These are phyloP conservation scores for Heterotis niloticus DNA, from an alignment of 2,113 vertebrate species.

Conservation along the genomic window DNA sequence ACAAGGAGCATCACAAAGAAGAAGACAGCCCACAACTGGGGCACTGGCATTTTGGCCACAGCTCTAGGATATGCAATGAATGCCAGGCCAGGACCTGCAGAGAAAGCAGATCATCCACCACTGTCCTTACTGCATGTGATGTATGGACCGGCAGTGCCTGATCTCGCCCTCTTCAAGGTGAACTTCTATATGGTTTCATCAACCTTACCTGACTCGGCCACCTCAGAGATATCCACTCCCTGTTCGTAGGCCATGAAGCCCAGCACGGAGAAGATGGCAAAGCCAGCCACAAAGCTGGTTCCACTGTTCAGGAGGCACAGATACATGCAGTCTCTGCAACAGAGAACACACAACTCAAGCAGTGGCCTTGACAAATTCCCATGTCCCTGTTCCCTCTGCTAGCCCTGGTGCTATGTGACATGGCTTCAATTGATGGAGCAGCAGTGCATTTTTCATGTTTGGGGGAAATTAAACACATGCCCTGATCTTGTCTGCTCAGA, in stretches of 20 bases:
- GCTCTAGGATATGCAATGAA: conserved; percentile 70
- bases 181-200: not conserved
- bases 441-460: no score
- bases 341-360: conserved; percentile 1
- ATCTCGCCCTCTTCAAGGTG: not conserved
- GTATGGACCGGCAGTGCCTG: no score
- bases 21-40: conserved; percentile 68
- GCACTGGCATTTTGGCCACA: conserved; percentile 66
- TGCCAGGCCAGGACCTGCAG: conserved; percentile 65
- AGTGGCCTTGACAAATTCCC: not conserved
- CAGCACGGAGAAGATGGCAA: conserved; percentile 87
- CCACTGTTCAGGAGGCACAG: conserved; percentile 86
- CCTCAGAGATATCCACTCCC: conserved; percentile 75
- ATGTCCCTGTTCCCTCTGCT: no score
- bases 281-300: conserved; percentile 86
- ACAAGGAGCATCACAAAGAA: conserved; percentile 73
- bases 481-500: no score
- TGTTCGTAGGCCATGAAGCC: conserved; percentile 85
- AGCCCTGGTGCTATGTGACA: no score
- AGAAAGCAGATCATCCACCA: not conserved
- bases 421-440: no score
- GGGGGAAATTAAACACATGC: no score
- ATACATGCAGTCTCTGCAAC: conserved; percentile 74
- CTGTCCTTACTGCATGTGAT: no score
- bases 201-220: conserved; percentile 77